Conservation (phyloP, 2,797 vertebrate genomes). For the Cryptoprocta ferox region DNA sequence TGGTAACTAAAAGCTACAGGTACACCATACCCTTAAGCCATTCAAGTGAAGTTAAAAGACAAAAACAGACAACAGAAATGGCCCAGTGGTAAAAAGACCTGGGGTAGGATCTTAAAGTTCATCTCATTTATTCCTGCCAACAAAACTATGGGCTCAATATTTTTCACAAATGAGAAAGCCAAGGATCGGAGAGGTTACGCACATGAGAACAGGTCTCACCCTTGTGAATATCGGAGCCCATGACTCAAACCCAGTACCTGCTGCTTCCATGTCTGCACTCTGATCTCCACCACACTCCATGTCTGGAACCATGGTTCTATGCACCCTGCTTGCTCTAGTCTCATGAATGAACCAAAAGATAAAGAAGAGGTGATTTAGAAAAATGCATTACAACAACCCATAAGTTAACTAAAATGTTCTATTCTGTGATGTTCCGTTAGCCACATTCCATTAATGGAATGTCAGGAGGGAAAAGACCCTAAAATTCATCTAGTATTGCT, state of each 20-base stretch:
- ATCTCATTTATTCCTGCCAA: neutral
- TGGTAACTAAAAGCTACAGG: constrained; percentile 46
- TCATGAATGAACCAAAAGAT: neutral
- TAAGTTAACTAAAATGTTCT: neutral
- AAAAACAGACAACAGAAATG: neutral
- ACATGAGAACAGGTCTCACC: neutral
- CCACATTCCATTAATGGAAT: neutral
- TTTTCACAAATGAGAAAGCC: neutral
- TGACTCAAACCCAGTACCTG: neutral
- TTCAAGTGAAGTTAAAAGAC: constrained; percentile 11
- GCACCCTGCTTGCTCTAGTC: neutral
- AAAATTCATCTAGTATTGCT: neutral
- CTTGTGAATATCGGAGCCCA: neutral
- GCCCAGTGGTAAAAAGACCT: neutral
- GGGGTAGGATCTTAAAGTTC: neutral
- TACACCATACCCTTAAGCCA: neutral
- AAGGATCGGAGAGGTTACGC: neutral
- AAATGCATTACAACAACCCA: neutral
- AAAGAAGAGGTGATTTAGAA: neutral
- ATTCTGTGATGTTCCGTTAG: neutral
- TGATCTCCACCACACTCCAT: too few relatives aligned
- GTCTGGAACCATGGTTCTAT: neutral
- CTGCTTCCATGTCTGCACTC: neutral
- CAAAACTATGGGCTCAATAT: neutral
- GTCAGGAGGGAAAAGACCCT: neutral